Conservation (phyloP, 2,113 vertebrate species). For the Syngnathus typhle region DNA sequence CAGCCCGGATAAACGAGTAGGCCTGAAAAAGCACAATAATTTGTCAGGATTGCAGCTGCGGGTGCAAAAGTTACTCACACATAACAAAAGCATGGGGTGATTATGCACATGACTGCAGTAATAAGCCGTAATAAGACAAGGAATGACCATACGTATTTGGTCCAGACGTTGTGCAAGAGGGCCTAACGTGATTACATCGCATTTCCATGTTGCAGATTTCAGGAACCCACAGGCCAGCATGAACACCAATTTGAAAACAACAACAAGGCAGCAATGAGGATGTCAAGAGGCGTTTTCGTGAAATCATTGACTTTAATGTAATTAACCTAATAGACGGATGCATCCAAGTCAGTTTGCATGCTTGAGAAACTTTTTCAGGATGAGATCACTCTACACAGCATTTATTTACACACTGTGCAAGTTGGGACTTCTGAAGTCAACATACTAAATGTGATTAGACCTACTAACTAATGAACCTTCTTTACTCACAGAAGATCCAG, state of each 20-base stretch:
- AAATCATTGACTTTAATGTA: conserved; percentile 53
- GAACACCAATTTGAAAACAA: conserved; percentile 38
- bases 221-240: conserved; percentile 33
- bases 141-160: conserved; percentile 51
- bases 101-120: conserved; percentile 61
- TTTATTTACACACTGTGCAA: neutral
- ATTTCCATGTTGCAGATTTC: conserved; percentile 42
- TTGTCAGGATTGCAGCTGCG: conserved; percentile 32
- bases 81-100: conserved; percentile 51
- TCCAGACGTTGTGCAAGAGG: conserved; percentile 31
- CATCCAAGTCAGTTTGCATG: conserved; percentile 38
- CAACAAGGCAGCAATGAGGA: conserved; percentile 41
- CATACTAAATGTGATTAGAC: conserved; percentile 12
- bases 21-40: conserved; percentile 25
- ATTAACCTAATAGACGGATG: conserved; percentile 57
- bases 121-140: conserved; percentile 56
- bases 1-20: conserved; percentile 26
- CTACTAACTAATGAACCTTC: neutral
- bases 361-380: conserved; percentile 43
- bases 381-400: conserved; percentile 22
- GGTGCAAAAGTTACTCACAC: conserved; percentile 56
- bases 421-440: conserved; percentile 18
- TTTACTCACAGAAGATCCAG: neutral
- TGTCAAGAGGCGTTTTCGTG: conserved; percentile 46
- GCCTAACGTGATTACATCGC: conserved; percentile 33